Conservation (phyloP, 2,113 vertebrate species). For the Trematomus loennbergii region DNA sequence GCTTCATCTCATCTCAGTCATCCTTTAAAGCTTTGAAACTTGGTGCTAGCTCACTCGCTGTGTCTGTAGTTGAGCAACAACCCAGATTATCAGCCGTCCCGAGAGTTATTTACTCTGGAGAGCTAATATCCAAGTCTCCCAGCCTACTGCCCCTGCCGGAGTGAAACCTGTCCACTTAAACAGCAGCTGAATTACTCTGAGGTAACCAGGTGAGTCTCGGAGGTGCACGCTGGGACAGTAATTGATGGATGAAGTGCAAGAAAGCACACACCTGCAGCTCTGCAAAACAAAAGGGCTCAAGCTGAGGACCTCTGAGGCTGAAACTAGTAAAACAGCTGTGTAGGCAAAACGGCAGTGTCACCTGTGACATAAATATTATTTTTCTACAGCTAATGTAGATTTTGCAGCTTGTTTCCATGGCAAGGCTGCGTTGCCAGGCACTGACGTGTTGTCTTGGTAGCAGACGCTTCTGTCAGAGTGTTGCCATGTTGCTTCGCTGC, state of each 20-base stretch:
- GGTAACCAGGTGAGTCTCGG: conserved; percentile 59
- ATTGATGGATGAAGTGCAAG: conserved; percentile 67
- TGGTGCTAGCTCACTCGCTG: neutral
- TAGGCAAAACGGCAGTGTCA: conserved; percentile 39
- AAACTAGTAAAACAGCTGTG: conserved; percentile 16
- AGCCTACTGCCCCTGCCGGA: conserved; percentile 19
- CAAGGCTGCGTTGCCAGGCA: conserved; percentile 61
- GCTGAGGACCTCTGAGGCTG: conserved; percentile 26
- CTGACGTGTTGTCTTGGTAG: conserved; percentile 67
- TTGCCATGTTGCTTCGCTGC: conserved; percentile 61
- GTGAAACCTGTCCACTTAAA: conserved; percentile 20
- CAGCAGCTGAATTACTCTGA: conserved; percentile 46
- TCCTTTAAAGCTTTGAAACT: conserved; percentile 10
- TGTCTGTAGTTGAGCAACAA: conserved; percentile 11
- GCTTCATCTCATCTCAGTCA: conserved; percentile 1
- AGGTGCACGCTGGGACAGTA: conserved; percentile 48
- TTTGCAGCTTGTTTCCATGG: conserved; percentile 72
- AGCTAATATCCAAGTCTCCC: conserved; percentile 29
- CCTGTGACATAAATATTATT: conserved; percentile 53
- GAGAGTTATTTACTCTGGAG: conserved; percentile 40
- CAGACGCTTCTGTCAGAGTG: conserved; percentile 69
- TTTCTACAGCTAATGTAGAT: conserved; percentile 53
- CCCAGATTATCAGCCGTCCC: conserved; percentile 17
- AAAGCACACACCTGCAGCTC: conserved; percentile 19
- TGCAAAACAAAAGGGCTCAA: conserved; percentile 4